Base-by-base conservation (phyloP, 1,140 invertebrate species). In the Cyclargus thomasi region DNA sequence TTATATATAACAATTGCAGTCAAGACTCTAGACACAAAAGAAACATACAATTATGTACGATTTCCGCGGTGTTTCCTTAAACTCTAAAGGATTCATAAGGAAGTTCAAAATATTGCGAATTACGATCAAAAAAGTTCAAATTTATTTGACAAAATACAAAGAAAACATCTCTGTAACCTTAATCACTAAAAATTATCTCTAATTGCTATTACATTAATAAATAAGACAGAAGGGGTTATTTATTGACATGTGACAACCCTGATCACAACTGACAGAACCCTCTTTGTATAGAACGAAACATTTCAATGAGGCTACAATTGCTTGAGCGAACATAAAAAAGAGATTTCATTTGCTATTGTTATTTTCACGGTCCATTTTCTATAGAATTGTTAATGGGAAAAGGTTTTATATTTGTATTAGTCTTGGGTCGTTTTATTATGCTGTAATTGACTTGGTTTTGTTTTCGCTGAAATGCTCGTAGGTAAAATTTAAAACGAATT, bases 341-440 rank as follows among this genome's bases (percentile, higher is more conserved):
- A 81, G 82, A 86, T 86, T 89, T 85, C 86, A 88, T 86, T 86
- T 72, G 68, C 78, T 78, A 82, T 87, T 86, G 81, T 88, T 80
- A 85, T 86, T 86, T 86, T 83, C 81, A 79, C 78, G 78, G 80
- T 82, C 77, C 82, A 80, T 85, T 88, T 82, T 79, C 78, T 81
- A 81, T 81, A 78, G 79, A 81, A 81, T 82, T 76, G 78, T 78
- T 79, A 80, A 81, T 80, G 78, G 70, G 75, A 75, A 76, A 81
- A 80, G 72, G 76, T 84, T 80, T 82, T 80, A 78, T 79, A 75
- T 86, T 80, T 82, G 80, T 81, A 79, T 78, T 80, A 78, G 74
- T 67, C 79, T 80, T 76, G 74, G 75, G 75, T 74, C 75, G 79
- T 74, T 80, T 81, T 83, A 80, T 78, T 74, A 8, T 47, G 8